These are phyloP conservation scores for Potorous gilbertii DNA, from an alignment of 2,797 vertebrate genomes.

Conservation along the genomic window DNA sequence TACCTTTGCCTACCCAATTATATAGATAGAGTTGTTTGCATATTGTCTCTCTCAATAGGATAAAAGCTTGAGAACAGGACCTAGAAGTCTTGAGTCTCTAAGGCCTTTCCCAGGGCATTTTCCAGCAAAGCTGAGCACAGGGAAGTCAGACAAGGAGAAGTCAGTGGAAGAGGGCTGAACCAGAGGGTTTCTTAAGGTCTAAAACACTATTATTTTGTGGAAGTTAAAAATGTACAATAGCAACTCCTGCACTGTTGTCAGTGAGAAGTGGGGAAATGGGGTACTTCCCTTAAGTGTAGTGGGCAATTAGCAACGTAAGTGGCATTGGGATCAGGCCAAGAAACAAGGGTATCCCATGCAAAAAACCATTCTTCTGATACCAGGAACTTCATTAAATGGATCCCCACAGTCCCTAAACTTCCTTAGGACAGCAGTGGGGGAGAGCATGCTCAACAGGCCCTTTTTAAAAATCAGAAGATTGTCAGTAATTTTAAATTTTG, in stretches of 20 bases:
- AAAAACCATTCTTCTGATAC: conserved; percentile 57
- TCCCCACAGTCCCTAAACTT: conserved; percentile 12
- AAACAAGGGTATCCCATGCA: conserved; percentile 38
- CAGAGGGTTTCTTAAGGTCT: conserved; percentile 34
- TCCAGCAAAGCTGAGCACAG: background rate
- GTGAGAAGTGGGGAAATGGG: conserved; percentile 32
- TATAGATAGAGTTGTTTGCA: background rate
- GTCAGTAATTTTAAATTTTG: conserved; percentile 46
- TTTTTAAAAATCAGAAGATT: background rate
- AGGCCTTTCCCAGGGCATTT: background rate
- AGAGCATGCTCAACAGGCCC: conserved; percentile 12
- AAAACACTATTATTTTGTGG: conserved; percentile 38
- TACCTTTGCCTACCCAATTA: background rate
- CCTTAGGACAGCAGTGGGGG: background rate
- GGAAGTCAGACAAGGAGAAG: background rate
- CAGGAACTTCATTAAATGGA: conserved; percentile 42
- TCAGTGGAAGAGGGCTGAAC: background rate
- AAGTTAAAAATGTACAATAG: conserved; percentile 39
- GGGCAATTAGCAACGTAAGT: conserved; percentile 39
- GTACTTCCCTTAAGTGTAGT: conserved; percentile 43
- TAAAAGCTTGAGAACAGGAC: background rate
- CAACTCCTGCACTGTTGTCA: conserved; percentile 15
- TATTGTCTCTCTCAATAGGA: background rate
- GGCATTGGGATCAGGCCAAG: conserved; percentile 17
- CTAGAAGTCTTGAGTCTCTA: background rate